These are phyloP conservation scores for Cacatua alba DNA, from an alignment of 2,113 vertebrate genomes.

Conservation along the genomic window DNA sequence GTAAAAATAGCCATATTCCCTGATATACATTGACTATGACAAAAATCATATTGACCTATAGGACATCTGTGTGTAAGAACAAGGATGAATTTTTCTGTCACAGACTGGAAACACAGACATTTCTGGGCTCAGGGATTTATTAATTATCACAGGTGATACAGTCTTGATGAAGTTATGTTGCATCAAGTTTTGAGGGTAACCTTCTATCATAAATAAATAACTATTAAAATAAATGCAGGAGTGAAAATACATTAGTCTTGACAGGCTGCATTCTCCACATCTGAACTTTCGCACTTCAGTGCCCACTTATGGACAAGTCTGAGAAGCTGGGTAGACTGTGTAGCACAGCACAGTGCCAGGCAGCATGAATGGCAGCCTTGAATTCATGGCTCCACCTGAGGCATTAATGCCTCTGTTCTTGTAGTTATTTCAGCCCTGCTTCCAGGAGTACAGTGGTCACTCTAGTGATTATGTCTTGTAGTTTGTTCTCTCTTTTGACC, in stretches of 20 bases:
- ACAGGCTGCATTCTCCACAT: neutral
- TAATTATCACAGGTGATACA: neutral
- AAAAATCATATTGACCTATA: neutral
- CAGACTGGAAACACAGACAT: neutral
- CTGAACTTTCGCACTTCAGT: neutral
- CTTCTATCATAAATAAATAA: neutral
- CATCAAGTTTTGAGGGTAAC: neutral
- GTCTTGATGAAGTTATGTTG: neutral
- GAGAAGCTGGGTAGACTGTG: neutral
- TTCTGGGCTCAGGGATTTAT: neutral
- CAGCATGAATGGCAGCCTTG: neutral
- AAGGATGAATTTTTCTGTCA: neutral
- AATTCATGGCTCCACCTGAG: neutral
- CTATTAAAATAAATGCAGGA: neutral
- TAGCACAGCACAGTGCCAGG: neutral
- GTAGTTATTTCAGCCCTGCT: neutral
- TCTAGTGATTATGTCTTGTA: neutral
- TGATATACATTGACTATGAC: neutral
- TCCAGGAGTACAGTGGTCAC: neutral
- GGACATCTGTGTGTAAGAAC: fast-evolving
- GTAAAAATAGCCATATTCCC: neutral
- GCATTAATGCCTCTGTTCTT: neutral
- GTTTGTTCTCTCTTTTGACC: neutral
- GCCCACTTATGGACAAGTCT: neutral
- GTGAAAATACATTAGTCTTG: neutral